Evolutionary conservation across 2,113 vertebrate species (phyloP).

Genomic region (Tychaedon coryphoeus): DNA sequence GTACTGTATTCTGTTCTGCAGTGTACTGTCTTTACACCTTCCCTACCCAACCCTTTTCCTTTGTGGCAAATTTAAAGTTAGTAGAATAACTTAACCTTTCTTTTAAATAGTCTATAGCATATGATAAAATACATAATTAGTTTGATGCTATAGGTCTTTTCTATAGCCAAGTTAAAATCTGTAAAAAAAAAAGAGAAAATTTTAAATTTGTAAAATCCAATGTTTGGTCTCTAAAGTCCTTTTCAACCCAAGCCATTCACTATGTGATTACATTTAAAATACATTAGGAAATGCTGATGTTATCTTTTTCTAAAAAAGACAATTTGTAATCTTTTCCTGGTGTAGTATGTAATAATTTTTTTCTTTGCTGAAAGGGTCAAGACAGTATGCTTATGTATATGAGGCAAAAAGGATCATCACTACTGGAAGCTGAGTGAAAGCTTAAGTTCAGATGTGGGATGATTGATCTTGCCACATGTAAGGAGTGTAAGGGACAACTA

Average conservation of each 20-base stretch:
- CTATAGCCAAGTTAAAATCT: neutral
- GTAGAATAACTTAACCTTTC: neutral
- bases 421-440: neutral
- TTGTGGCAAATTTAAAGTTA: neutral
- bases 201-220: neutral
- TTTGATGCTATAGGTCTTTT: neutral
- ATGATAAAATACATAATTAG: neutral
- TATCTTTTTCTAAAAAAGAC: neutral
- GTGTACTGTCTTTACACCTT: neutral
- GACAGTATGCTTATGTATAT: neutral
- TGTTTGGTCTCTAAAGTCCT: neutral
- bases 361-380: neutral
- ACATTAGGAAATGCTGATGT: neutral
- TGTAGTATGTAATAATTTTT: neutral
- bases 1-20: neutral
- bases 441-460: neutral
- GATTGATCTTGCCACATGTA: neutral
- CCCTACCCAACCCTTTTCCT: neutral
- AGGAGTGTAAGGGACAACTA: neutral
- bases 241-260: neutral
- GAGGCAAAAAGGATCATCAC: neutral
- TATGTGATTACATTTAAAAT: neutral
- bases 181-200: neutral
- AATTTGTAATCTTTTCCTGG: neutral
- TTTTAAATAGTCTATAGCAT: neutral